Percentiles rank a stretch among this genome's conserved stretches.
Evolutionary conservation across 2,113 vertebrate genomes (phyloP).

Genomic region (Heterocephalus glaber): DNA sequence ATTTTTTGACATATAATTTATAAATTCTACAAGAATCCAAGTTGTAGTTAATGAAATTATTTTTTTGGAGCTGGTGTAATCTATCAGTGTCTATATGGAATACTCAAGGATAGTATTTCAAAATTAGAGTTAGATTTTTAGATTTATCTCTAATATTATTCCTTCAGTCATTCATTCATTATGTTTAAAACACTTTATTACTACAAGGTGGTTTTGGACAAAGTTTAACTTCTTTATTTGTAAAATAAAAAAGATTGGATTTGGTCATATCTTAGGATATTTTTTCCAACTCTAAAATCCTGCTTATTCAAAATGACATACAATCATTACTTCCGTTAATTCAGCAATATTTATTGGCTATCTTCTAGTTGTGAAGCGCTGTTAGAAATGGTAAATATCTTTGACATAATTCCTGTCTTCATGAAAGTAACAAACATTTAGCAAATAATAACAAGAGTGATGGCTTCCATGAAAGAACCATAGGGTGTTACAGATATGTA

Average conservation of each 20-base stretch:
- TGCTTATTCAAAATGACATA: neutral
- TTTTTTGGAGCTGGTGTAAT: conserved; percentile 61
- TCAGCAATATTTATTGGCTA: neutral
- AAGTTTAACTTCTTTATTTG: neutral
- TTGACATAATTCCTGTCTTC: neutral
- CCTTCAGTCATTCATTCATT: neutral
- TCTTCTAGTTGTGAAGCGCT: neutral
- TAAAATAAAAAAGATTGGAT: conserved; percentile 4
- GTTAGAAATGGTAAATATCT: neutral
- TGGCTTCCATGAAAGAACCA: neutral
- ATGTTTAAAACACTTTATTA: conserved; percentile 19
- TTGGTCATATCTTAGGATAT: neutral
- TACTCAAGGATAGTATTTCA: conserved; percentile 65
- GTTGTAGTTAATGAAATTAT: conserved; percentile 75
- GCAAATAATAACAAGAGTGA: neutral
- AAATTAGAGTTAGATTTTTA: conserved; percentile 45
- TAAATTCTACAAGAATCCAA: conserved; percentile 44
- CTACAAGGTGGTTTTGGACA: neutral
- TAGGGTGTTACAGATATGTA: neutral
- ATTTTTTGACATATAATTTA: conserved; percentile 77
- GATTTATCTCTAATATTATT: neutral
- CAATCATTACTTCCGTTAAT: neutral
- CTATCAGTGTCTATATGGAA: conserved; percentile 65
- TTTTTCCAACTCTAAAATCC: neutral
- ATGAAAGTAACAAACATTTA: neutral